Percentiles rank a stretch among this genome's conserved stretches.
Conservation (phyloP, 2,797 vertebrate genomes). For the Nasua narica region DNA sequence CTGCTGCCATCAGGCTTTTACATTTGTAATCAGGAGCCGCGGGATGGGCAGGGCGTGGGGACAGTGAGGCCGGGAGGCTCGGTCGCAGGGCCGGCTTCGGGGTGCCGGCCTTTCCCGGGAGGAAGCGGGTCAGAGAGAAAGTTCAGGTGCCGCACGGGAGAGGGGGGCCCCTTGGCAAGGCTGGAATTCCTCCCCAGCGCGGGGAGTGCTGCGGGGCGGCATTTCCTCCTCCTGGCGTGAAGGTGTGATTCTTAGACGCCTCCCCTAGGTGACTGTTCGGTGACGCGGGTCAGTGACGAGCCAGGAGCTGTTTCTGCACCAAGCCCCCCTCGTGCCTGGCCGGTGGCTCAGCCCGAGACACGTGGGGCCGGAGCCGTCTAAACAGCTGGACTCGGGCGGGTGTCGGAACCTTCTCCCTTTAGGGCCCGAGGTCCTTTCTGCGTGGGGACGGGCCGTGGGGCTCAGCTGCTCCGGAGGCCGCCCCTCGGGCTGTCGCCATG, state of each 20-base stretch:
- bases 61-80: neutral
- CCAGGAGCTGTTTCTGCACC: neutral
- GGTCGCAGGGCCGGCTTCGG: neutral
- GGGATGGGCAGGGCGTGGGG: neutral
- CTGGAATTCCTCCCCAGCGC: accelerated
- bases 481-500: slow-evolving; percentile 61
- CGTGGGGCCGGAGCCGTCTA: neutral
- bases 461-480: neutral
- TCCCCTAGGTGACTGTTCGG: neutral
- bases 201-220: accelerated
- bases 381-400: neutral
- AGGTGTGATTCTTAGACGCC: neutral
- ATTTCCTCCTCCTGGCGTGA: accelerated
- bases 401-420: neutral
- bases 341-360: neutral
- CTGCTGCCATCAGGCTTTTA: neutral
- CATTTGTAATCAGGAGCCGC: neutral
- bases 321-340: accelerated
- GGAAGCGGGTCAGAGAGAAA: neutral
- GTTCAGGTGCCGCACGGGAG: accelerated
- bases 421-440: neutral
- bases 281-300: neutral
- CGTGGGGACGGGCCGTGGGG: neutral
- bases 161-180: accelerated
- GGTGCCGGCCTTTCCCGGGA: neutral